Base-by-base conservation (phyloP, 1,140 invertebrate species). In the Dinoponera quadriceps region DNA sequence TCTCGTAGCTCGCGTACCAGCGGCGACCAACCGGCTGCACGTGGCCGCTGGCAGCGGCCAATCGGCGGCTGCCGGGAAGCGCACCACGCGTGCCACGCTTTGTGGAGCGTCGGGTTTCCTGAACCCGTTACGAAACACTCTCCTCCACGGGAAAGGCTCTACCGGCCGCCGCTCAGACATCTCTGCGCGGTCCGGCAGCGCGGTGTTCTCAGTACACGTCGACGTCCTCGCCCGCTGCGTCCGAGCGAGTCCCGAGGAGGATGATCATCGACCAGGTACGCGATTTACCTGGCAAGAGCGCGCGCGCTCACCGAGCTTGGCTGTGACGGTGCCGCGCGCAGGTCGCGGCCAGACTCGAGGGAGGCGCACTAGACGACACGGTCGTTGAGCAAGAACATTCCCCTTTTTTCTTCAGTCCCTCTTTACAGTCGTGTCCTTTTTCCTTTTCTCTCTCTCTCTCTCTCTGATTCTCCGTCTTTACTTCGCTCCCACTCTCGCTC, bases 11-110 rank as follows among this genome's bases (percentile, higher is more conserved):
- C 85, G 77, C n/a, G n/a, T n/a, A n/a, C 91, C 89, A 11, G 9
- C 2, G 7, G 38, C 38, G 38, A 44, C 38, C 38, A 91, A 92
- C 91, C 89, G 85, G 84, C 69, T 84, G 80, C 85, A 84, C 68
- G 89, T 90, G 89, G 88, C 87, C 84, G 89, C 81, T 88, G 87
- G 91, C 92, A 93, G 82, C 85, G 89, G 84, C 91, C 91, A 90
- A 91, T 92, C 90, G 82, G 68, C 4, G 22, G 4, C 71, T 27
- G 54, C 49, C 38, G 60, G 83, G 62, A 86, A 73, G 63, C 74
- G 62, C 75, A 63, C 25, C 54, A 54, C 5, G 81, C 54, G 60
- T 59, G 71, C 83, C 73, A 90, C 84, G 89, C 82, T 91, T 90
- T 89, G 82, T 65, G 85, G 86, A 83, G 85, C 84, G 84, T 29